Base-by-base conservation (phyloP, 1,140 invertebrate genomes). In the Adoxophyes honmai region DNA sequence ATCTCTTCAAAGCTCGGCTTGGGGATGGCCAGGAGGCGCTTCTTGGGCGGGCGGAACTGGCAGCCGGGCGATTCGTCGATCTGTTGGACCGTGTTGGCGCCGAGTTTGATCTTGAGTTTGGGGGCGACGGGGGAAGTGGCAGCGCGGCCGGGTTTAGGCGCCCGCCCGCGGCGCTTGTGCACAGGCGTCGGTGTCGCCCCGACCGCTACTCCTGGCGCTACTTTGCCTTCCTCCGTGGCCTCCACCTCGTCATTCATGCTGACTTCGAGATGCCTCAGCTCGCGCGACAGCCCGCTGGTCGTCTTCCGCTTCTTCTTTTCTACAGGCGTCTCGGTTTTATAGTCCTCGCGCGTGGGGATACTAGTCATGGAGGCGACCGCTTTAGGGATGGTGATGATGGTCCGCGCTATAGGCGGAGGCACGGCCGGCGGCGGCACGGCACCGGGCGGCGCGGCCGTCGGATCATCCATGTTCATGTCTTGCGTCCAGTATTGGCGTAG, bases 321-420 rank as follows among this genome's bases (percentile, higher is more conserved):
- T 56, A 91, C 90, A 34, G 92, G 92, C 1, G 91, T 90, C 57
- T 93, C 92, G 7, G 92, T 91, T 68, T 94, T 93, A 73, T 96
- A 96, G 73, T 96, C 95, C 63, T 96, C 95, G 66, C 94, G 91
- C 0, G 95, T 96, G 0, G 95, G 95, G 70, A 96, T 95, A 18
- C 92, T 94, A 0, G 94, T 95, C 94, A 96, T 95, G 0, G 95
- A 96, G 0, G 95, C 94, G 0, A 96, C 95, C 0, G 95, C 95
- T 86, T 96, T 96, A 0, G 95, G 95, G 65, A 96, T 96, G 0
- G 94, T 95, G 36, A 96, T 95, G 1, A 94, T 92, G 9, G 93
- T 93, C 34, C 95, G 91, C 60, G 90, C 92, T 9, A 94, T 72
- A 0, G 92, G 92, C 33, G 93, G 92, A n/a, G 92, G 91, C 33